phyloP scores from a whole-genome alignment of 2,888 invertebrate genomes.

The Cerastis rubricosa region DNA sequence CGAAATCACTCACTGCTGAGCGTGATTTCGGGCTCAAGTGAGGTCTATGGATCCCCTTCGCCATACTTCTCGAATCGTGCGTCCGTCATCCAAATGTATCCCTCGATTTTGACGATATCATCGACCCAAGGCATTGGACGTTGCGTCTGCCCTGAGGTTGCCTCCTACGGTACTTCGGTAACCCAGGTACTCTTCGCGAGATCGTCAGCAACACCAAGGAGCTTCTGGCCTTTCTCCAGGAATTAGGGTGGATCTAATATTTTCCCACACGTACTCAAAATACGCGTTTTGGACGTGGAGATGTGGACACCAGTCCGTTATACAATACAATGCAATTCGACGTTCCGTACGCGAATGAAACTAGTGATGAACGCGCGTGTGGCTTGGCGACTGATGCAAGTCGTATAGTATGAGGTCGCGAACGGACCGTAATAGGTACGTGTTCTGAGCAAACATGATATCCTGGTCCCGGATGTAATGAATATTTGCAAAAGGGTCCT shows the following conservation, averaged over 20 bases:
- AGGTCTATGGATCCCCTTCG: not conserved
- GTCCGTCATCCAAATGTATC: not conserved
- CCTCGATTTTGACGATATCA: not conserved
- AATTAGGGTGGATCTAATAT: no score
- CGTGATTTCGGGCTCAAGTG: no score
- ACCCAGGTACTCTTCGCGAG: no score
- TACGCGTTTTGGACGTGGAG: no score
- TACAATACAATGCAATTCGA: no score
- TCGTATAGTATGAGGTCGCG: not conserved
- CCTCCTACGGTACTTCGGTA: no score
- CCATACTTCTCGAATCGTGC: not conserved
- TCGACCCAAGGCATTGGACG: not conserved
- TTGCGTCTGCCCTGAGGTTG: not conserved
- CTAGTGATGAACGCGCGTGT: no score
- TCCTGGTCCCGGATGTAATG: conserved; percentile 38
- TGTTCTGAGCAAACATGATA: conserved; percentile 41
- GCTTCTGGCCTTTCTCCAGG: no score
- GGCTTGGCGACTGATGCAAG: not conserved
- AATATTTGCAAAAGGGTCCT: conserved; percentile 39
- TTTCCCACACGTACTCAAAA: no score
- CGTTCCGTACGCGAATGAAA: not conserved
- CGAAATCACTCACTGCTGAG: not conserved
- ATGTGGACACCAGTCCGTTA: no score
- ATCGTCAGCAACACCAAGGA: no score
- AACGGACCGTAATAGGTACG: not conserved